Evolutionary conservation across 2,888 invertebrate species (phyloP).

Genomic region (Sinohyriopsis cumingii): DNA sequence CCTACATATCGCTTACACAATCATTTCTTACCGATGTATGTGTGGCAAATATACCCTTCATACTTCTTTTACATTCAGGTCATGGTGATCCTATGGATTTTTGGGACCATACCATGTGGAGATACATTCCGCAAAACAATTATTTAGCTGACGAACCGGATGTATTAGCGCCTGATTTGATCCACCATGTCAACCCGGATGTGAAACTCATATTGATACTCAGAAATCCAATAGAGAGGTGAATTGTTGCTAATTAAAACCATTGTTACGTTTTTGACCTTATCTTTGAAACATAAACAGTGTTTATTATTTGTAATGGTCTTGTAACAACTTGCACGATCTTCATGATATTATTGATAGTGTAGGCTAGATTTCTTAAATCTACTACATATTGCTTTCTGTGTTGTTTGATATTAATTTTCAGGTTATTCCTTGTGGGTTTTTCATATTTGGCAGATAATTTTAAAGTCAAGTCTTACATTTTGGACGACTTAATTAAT

Average conservation of each 20-base stretch:
- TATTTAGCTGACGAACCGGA: conserved; percentile 25
- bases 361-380: neutral
- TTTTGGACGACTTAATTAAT: too few relatives aligned
- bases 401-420: too few relatives aligned
- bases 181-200: conserved; percentile 23
- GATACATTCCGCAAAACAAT: conserved; percentile 20
- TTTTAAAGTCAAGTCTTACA: too few relatives aligned
- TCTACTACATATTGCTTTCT: neutral
- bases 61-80: conserved; percentile 9
- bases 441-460: too few relatives aligned
- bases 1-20: too few relatives aligned
- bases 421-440: too few relatives aligned
- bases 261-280: too few relatives aligned
- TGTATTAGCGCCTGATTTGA: conserved; percentile 27
- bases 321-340: too few relatives aligned
- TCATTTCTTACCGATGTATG: too few relatives aligned
- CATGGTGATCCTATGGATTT: conserved; percentile 34
- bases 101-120: conserved; percentile 22
- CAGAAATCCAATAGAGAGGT: conserved; percentile 32
- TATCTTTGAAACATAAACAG: too few relatives aligned
- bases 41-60: neutral
- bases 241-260: neutral
- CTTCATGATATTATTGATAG: neutral
- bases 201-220: conserved; percentile 29
- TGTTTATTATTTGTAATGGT: too few relatives aligned